These are phyloP conservation scores for Xerus inauris DNA, from an alignment of 2,113 vertebrate species.

Conservation along the genomic window DNA sequence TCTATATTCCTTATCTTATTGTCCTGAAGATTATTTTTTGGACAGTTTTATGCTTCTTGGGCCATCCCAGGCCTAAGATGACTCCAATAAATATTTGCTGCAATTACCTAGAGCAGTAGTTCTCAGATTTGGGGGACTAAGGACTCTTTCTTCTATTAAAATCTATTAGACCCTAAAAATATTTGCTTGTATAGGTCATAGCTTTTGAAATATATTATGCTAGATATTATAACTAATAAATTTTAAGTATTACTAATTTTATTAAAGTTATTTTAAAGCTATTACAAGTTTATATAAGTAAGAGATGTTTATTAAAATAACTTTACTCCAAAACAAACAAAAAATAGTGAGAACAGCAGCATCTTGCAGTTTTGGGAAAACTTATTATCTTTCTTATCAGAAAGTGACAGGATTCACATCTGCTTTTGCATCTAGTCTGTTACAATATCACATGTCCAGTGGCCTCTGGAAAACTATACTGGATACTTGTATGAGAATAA, in stretches of 20 bases:
- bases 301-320: not conserved
- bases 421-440: not conserved
- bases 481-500: not conserved
- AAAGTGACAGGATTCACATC: not conserved
- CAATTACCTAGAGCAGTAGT: too few relatives aligned
- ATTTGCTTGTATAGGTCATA: not conserved
- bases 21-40: not conserved
- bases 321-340: not conserved
- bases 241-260: not conserved
- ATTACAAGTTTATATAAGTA: not conserved
- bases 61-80: not conserved
- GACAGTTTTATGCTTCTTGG: not conserved
- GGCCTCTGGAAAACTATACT: not conserved
- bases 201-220: not conserved
- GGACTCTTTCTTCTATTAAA: not conserved
- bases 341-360: not conserved
- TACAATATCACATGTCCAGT: not conserved
- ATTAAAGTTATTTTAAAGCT: not conserved
- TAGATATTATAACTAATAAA: not conserved
- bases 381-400: not conserved
- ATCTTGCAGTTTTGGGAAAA: not conserved
- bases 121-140: not conserved
- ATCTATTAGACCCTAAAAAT: not conserved
- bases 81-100: not conserved
- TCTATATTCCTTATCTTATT: not conserved